These are phyloP conservation scores for Mustela lutreola DNA, from an alignment of 2,113 vertebrate species.

Conservation along the genomic window DNA sequence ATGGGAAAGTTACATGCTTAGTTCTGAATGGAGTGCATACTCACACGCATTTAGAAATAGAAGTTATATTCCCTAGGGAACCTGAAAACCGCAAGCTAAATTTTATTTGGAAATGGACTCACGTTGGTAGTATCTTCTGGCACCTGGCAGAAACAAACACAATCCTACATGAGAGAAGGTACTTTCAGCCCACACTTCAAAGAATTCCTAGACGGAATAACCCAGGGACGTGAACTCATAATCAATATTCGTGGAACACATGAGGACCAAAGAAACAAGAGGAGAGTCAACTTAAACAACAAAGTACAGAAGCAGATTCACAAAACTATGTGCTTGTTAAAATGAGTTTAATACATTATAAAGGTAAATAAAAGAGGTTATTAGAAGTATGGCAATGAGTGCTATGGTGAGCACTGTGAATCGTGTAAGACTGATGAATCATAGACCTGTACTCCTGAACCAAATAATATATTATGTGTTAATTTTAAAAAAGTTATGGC, in stretches of 20 bases:
- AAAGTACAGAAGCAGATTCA: neutral
- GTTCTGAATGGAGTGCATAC: neutral
- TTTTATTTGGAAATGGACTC: neutral
- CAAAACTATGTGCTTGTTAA: neutral
- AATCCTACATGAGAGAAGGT: neutral
- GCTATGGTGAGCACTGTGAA: too few relatives aligned
- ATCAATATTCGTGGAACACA: neutral
- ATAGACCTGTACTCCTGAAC: too few relatives aligned
- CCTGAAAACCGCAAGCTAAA: neutral
- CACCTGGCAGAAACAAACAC: neutral
- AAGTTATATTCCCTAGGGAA: neutral
- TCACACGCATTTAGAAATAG: neutral
- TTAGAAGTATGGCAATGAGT: neutral
- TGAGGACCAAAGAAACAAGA: neutral
- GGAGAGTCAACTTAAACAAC: neutral
- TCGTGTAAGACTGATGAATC: too few relatives aligned
- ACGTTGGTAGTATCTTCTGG: neutral
- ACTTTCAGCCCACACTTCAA: neutral
- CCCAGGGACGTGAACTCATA: neutral
- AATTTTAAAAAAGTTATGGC: neutral
- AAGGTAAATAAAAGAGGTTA: neutral
- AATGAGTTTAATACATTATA: neutral
- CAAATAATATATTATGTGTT: too few relatives aligned
- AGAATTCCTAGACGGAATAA: neutral
- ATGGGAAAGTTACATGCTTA: neutral